Percentiles rank a stretch among this genome's conserved stretches.
Conservation (phyloP, 2,797 vertebrate genomes). For the Typhlichthys eigenmanni region DNA sequence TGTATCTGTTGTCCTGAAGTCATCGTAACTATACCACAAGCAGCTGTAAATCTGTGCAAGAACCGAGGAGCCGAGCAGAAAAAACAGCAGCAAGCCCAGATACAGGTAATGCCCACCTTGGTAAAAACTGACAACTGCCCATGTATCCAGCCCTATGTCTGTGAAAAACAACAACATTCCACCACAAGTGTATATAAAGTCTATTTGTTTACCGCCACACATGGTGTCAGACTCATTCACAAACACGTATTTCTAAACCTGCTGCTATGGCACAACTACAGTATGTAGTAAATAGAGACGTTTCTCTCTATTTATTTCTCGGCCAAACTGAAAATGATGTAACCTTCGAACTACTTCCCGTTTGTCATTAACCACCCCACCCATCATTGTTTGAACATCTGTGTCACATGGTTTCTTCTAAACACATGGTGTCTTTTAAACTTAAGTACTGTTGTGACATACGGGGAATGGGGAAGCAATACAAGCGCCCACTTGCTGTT, state of each 20-base stretch:
- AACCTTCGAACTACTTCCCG: too few species aligned
- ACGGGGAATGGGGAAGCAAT: too few species aligned
- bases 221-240: constrained; percentile 11
- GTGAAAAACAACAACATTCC: constrained; percentile 38
- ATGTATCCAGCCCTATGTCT: constrained; percentile 60
- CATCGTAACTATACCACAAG: constrained; percentile 64
- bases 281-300: not conserved
- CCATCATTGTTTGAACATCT: too few species aligned
- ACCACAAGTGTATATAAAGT: constrained; percentile 37
- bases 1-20: fast-evolving
- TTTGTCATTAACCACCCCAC: too few species aligned
- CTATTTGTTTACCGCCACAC: constrained; percentile 1
- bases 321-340: not conserved
- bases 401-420: too few species aligned
- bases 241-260: not conserved
- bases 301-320: not conserved
- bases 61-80: constrained; percentile 66
- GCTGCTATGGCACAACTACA: not conserved
- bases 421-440: too few species aligned
- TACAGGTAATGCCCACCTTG: constrained; percentile 26
- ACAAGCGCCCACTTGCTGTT: too few species aligned
- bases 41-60: constrained; percentile 71
- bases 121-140: constrained; percentile 50
- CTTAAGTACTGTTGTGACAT: too few species aligned
- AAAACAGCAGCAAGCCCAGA: constrained; percentile 56